These are phyloP conservation scores for Erannis defoliaria DNA, from an alignment of 2,888 invertebrate species.

Conservation along the genomic window DNA sequence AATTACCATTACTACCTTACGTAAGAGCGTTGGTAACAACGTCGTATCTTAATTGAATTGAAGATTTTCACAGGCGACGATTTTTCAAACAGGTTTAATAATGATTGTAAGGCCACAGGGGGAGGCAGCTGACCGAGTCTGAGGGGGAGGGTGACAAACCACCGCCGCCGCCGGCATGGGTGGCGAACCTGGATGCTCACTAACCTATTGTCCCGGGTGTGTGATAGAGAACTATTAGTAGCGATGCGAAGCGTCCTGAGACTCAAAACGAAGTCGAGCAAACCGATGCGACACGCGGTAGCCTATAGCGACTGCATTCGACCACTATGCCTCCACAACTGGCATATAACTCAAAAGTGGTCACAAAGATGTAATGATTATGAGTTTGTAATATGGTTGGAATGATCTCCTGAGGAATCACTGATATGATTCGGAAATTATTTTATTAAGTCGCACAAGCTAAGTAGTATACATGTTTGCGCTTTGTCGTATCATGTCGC, in stretches of 20 bases:
- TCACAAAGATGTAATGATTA: too few species aligned
- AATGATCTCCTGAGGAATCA: too few species aligned
- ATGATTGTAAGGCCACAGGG: conserved; percentile 16
- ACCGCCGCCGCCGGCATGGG: conserved; percentile 17
- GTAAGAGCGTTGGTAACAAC: not conserved
- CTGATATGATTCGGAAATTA: too few species aligned
- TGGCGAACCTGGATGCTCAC: conserved; percentile 25
- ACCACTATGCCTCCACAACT: too few species aligned
- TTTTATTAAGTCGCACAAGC: too few species aligned
- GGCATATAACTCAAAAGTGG: too few species aligned
- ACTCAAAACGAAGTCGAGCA: not conserved
- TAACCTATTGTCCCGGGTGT: not conserved
- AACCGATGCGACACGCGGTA: not conserved
- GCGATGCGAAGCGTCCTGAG: not conserved
- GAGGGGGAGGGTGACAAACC: conserved; percentile 20
- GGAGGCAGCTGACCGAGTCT: conserved; percentile 20
- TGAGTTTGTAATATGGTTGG: too few species aligned
- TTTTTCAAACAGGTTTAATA: conserved; percentile 22
- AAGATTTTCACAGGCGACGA: conserved; percentile 11
- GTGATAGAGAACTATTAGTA: too few species aligned
- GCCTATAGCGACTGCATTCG: too few species aligned
- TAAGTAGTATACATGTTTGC: too few species aligned
- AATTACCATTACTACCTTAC: conserved; percentile 2
- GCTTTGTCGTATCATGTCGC: too few species aligned
- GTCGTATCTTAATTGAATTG: conserved; percentile 2